These are phyloP conservation scores for Dicranocentrus wangi DNA, from an alignment of 2,888 invertebrate species.

Conservation along the genomic window DNA sequence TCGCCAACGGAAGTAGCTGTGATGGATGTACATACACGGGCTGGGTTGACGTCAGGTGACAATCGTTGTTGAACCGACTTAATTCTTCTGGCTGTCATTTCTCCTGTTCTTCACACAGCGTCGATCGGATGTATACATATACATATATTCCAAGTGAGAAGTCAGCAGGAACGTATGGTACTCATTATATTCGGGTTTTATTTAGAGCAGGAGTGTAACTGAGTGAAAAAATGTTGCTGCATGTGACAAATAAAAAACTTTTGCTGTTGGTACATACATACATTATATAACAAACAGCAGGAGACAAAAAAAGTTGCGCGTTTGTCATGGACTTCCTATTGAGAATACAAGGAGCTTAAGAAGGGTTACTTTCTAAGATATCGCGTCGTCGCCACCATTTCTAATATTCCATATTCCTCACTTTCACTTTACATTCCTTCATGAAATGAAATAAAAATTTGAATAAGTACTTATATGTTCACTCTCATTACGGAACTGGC, in stretches of 20 bases:
- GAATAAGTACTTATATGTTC: too few species aligned
- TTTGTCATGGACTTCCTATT: background rate
- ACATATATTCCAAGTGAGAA: background rate
- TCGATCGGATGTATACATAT: background rate
- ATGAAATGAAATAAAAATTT: too few species aligned
- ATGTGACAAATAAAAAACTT: too few species aligned
- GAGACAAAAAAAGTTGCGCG: too few species aligned
- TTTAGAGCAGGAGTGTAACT: too few species aligned
- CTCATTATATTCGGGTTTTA: background rate
- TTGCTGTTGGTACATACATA: too few species aligned
- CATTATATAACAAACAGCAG: too few species aligned
- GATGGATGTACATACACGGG: background rate
- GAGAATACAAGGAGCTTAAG: conserved; percentile 13
- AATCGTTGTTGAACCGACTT: background rate
- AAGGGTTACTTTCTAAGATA: background rate
- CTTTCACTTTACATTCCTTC: conserved; percentile 31
- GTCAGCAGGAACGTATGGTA: background rate
- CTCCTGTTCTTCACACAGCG: background rate
- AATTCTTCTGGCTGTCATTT: background rate
- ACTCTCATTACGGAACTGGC: too few species aligned
- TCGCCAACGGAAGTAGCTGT: background rate
- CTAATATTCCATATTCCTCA: conserved; percentile 27
- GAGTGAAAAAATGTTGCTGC: too few species aligned
- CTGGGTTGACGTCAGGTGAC: background rate
- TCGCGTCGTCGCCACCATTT: background rate